Base-by-base conservation (phyloP, 64 coral and sea anemone genomes). In the Dendrophyllia cribrosa region DNA sequence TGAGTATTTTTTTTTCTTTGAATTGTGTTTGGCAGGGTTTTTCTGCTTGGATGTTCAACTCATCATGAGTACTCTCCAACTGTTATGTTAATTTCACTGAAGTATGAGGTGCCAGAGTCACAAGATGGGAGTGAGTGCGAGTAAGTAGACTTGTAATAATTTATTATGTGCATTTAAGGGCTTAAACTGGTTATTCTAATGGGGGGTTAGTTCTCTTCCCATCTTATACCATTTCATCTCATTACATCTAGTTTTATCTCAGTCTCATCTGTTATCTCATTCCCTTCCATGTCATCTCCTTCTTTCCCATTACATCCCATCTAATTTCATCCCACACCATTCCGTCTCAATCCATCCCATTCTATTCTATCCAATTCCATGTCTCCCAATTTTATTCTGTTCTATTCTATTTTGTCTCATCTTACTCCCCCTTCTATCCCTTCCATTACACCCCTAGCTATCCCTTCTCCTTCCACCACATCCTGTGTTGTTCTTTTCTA, bases 21-120 rank as follows among this genome's bases (percentile, higher is more conserved):
- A n/a, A n/a, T n/a, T n/a, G n/a, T n/a, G n/a, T n/a, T n/a, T n/a
- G n/a, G n/a, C n/a, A 60, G 69, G 23, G 55, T 68, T 58, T 22
- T 72, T 0, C 5, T 55, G 70, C 11, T 1, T n/a, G 83, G 26
- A 56, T 49, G 10, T 5, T 51, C 63, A 16, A 26, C 14, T 16
- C 3, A 9, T 10, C 46, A 56, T 23, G 83, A 69, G 43, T 0
- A 69, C 3, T 72, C 83, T 15, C 83, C 83, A 22, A 86, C 83
- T 70, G 44, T 50, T 47, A 86, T 86, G 62, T 21, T 9, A 6
- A 86, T 86, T 46, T 66, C 62, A 51, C 45, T 86, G 34, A 43
- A 86, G 12, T 69, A 72, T 14, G 56, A 15, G 23, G 0, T 6
- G 6, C 61, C 43, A 56, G 12, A 61, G n/a, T 43, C 23, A 20